Base-by-base conservation (phyloP, 2,797 vertebrate species). In the Cyclopterus lumpus region DNA sequence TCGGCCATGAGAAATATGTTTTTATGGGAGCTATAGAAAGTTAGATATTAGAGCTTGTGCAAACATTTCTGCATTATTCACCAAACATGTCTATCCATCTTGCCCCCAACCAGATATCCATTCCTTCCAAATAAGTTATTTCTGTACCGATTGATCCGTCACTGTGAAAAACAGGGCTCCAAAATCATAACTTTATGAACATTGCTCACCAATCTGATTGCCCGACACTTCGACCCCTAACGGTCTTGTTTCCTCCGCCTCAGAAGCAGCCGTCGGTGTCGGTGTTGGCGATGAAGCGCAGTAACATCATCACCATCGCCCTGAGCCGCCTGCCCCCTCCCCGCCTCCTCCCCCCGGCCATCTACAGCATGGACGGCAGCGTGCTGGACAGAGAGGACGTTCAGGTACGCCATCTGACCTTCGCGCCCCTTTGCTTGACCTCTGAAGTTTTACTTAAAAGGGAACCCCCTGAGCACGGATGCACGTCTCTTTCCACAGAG, bases 281-380 rank as follows among this genome's bases (percentile, higher is more conserved):
- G 0, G 93, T 95, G 24, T 49, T 95, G 88, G 86, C 79, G 28
- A 79, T 95, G 83, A 95, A 95, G 80, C 86, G 95, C 10, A 95
- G 95, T 54, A 95, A 96, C 88, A 95, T 95, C 82, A 87, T 96
- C 36, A 95, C 92, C 85, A 96, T 96, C n/a, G 87, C 94, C 10
- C 81, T 96, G 75, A 95, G 93, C 86, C 83, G 92, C 26, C 88
- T 96, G 30, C 95, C 95, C 0, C 93, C 95, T 6, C 86, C 92
- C 1, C 94, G 88, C 73, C 92, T 96, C 65, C 93, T 96, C 64
- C 92, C 94, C 0, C 90, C 92, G 0, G 93, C 94, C 24, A 94
- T 96, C 71, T 88, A 91, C 81, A 94, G 87, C 89, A 95, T 96
- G 94, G 95, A 96, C 89, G 78, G 80, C 90, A 90, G 83, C 12